Evolutionary conservation across 1,140 invertebrate species (phyloP).

Genomic region (Oscheius sp.): DNA sequence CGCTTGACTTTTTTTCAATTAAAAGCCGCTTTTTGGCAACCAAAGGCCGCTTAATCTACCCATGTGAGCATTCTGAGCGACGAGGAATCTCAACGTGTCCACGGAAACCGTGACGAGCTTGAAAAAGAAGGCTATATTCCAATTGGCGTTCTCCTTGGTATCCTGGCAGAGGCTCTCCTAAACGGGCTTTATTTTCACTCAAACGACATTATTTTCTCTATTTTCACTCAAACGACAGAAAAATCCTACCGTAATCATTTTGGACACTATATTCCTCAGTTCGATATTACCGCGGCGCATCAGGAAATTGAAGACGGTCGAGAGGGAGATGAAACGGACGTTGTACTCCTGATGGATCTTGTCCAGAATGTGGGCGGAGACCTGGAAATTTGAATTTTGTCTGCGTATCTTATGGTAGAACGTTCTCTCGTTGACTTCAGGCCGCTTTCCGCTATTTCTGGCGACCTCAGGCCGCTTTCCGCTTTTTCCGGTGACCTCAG

Average conservation of each 20-base stretch:
- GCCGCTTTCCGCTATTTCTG: too few species aligned
- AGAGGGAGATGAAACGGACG: conserved; percentile 3
- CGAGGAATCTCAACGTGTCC: conserved; percentile 19
- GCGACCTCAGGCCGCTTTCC: too few species aligned
- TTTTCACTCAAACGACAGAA: neutral
- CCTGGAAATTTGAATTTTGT: neutral
- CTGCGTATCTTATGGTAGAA: neutral
- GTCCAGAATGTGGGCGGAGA: neutral
- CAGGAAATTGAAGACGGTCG: conserved; percentile 25
- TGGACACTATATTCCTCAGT: neutral
- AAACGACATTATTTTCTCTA: neutral
- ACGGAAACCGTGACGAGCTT: conserved; percentile 21
- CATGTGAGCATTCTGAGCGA: conserved; percentile 8
- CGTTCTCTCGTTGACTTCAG: neutral
- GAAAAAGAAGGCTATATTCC: conserved; percentile 22
- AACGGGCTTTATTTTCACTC: neutral
- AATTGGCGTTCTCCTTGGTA: neutral
- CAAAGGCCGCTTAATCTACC: neutral
- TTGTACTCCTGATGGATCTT: conserved; percentile 16
- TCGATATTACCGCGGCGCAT: conserved; percentile 19
- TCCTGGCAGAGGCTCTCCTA: neutral
- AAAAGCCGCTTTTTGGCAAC: too few species aligned
- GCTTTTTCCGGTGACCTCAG: too few species aligned
- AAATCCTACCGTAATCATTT: conserved; percentile 1
- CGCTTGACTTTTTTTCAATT: too few species aligned